Conservation (phyloP, 2,797 vertebrate species). For the Phoxinus dragarum region DNA sequence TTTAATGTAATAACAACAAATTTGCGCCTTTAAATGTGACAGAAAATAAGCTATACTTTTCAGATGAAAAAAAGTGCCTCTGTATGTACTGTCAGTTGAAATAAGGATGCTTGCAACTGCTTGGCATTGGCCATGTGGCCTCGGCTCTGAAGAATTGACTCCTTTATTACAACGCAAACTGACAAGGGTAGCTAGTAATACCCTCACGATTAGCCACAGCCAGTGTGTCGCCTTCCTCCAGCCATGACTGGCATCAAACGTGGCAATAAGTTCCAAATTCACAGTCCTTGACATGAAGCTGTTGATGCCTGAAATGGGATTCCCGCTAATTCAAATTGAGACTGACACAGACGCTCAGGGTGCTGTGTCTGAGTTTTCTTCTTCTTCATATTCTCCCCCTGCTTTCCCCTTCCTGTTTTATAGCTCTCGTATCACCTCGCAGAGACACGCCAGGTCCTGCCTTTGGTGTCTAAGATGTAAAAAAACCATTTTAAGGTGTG, state of each 20-base stretch:
- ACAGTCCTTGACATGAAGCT: slow-evolving; percentile 38
- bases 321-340: slow-evolving; percentile 39
- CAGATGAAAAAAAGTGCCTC: neutral
- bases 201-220: slow-evolving; percentile 29
- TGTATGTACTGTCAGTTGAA: neutral
- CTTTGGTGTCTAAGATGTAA: slow-evolving; percentile 13
- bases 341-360: slow-evolving; percentile 28
- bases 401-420: neutral
- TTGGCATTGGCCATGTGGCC: neutral
- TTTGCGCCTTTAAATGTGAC: neutral
- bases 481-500: neutral
- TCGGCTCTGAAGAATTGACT: slow-evolving; percentile 9
- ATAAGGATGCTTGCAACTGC: neutral
- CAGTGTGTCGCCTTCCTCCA: slow-evolving; percentile 14
- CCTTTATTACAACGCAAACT: slow-evolving; percentile 23
- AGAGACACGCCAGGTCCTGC: neutral
- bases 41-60: neutral
- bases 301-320: slow-evolving; percentile 55
- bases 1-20: neutral
- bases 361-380: neutral
- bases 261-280: slow-evolving; percentile 32
- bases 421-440: neutral
- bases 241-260: slow-evolving; percentile 30
- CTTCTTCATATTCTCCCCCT: slow-evolving; percentile 2
- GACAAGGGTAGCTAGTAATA: slow-evolving; percentile 33